Evolutionary conservation across 2,113 vertebrate genomes (phyloP).

Genomic region (Protobothrops flavoviridis): DNA sequence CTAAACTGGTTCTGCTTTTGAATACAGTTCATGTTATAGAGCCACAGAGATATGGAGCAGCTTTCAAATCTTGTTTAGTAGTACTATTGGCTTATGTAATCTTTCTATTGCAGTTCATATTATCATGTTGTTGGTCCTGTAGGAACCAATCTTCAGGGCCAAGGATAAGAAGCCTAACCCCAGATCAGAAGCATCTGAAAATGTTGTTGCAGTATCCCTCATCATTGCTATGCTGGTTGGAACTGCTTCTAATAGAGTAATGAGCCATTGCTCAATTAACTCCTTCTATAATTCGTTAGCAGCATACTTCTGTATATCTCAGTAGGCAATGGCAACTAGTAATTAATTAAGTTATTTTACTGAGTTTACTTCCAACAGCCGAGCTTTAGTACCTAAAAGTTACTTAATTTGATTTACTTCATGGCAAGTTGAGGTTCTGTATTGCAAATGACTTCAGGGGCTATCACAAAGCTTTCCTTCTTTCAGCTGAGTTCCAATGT

Average conservation of each 20-base stretch:
- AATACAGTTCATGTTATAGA: not conserved
- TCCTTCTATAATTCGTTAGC: not conserved
- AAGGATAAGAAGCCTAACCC: not conserved
- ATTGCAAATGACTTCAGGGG: not conserved
- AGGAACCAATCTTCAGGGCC: not conserved
- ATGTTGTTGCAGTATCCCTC: not conserved
- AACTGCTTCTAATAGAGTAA: not conserved
- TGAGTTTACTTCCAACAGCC: not conserved
- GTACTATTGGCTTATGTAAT: not conserved
- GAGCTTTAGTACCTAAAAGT: not conserved
- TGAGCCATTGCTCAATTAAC: not conserved
- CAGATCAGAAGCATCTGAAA: not conserved
- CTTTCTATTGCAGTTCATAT: not conserved
- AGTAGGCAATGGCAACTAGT: not conserved
- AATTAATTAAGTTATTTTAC: not conserved
- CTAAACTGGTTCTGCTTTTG: not conserved
- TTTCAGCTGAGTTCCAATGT: not conserved
- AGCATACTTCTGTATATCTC: not conserved
- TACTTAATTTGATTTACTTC: not conserved
- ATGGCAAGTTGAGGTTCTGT: not conserved
- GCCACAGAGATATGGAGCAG: not conserved
- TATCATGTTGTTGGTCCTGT: not conserved
- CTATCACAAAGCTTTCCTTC: not conserved
- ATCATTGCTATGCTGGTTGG: not conserved
- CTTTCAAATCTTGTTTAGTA: not conserved